phyloP scores from a whole-genome alignment of 2,888 invertebrate species.

The Drosophila demipolita region DNA sequence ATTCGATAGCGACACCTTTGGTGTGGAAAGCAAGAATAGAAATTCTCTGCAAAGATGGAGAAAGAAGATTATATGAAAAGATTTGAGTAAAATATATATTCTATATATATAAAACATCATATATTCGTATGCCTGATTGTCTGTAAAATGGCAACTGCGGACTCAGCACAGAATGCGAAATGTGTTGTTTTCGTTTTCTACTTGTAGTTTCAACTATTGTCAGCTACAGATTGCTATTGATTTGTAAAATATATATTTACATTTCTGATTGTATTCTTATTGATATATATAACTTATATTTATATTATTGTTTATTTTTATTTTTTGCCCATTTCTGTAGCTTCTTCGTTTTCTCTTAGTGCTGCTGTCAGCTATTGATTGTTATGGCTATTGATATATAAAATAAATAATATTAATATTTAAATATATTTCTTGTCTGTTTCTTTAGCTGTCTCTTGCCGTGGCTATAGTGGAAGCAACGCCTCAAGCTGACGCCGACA shows the following conservation, averaged over 20 bases:
- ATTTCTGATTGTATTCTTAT: background rate
- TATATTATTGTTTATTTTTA: background rate
- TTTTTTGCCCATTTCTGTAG: conserved; percentile 22
- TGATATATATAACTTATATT: background rate
- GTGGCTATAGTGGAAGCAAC: conserved; percentile 52
- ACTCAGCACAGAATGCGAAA: background rate
- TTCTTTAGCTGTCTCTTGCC: conserved; percentile 50
- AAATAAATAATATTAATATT: background rate
- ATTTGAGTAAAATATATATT: background rate
- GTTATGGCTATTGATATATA: background rate
- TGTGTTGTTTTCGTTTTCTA: background rate
- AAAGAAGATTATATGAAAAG: conserved; percentile 1
- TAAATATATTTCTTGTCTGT: background rate
- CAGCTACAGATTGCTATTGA: background rate
- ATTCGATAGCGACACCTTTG: conserved; percentile 90
- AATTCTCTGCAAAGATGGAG: conserved; percentile 87
- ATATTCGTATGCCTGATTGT: background rate
- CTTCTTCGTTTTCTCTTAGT: conserved; percentile 20
- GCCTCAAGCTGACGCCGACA: conserved; percentile 84
- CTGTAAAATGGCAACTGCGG: background rate
- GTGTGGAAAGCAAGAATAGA: conserved; percentile 88
- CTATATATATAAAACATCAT: background rate
- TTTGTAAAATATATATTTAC: background rate
- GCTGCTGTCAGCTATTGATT: background rate
- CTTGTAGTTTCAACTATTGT: background rate